These are phyloP conservation scores for Koerneria pararmatus DNA, from an alignment of 2,888 invertebrate species.

Conservation along the genomic window DNA sequence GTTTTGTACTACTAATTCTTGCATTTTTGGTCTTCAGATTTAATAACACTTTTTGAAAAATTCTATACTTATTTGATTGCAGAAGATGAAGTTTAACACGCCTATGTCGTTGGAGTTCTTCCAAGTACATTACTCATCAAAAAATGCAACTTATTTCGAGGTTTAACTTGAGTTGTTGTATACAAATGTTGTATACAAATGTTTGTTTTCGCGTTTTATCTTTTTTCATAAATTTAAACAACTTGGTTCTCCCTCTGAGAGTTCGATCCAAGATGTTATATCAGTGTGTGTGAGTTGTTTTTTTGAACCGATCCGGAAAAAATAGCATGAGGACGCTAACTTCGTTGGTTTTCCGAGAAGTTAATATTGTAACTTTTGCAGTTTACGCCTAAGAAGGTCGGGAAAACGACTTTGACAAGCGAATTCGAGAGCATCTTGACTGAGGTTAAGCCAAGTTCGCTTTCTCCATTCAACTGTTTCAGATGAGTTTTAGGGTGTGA, in stretches of 20 bases:
- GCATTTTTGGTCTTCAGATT: not conserved
- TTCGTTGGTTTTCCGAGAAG: too few species aligned
- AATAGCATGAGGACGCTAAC: too few species aligned
- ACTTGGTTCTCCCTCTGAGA: too few species aligned
- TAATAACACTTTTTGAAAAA: not conserved
- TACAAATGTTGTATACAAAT: not conserved
- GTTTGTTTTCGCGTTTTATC: too few species aligned
- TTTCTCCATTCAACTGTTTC: too few species aligned
- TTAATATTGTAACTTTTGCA: too few species aligned
- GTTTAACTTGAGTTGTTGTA: constrained; percentile 15
- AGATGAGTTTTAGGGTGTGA: too few species aligned
- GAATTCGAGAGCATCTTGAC: constrained; percentile 35
- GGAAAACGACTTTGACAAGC: constrained; percentile 34
- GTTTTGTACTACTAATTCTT: not conserved
- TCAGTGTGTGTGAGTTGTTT: too few species aligned
- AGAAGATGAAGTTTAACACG: constrained; percentile 46
- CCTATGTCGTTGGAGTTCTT: constrained; percentile 34
- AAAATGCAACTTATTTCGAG: constrained; percentile 44
- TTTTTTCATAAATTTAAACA: too few species aligned
- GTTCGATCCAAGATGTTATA: too few species aligned
- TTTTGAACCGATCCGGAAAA: too few species aligned
- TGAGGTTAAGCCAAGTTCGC: constrained; percentile 25
- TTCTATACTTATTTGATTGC: constrained; percentile 17
- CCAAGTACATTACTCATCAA: constrained; percentile 31
- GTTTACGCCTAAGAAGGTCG: constrained; percentile 33